Percentiles rank a stretch among this genome's conserved stretches.
Evolutionary conservation across 2,888 invertebrate genomes (phyloP).

Genomic region (Julus scanicus): DNA sequence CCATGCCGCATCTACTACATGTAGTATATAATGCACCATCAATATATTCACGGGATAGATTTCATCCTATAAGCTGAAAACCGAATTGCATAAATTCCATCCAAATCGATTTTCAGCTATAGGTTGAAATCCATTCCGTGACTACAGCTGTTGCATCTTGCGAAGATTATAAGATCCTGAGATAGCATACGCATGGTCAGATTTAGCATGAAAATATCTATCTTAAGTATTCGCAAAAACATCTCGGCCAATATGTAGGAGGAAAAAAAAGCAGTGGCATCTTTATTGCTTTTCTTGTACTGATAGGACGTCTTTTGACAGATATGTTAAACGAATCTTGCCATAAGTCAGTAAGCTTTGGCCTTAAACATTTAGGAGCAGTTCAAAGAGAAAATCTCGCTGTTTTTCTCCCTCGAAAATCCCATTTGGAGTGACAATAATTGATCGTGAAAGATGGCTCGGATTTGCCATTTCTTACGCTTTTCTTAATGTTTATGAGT

Average conservation of each 20-base stretch:
- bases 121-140: too few relatives aligned
- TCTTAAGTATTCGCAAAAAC: background rate
- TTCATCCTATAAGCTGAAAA: too few relatives aligned
- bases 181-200: too few relatives aligned
- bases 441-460: conserved; percentile 19
- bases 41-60: too few relatives aligned
- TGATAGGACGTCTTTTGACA: conserved; percentile 11
- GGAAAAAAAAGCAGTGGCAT: background rate
- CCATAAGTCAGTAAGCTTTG: conserved; percentile 20
- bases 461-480: conserved; percentile 26
- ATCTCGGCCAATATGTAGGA: background rate
- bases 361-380: conserved; percentile 4
- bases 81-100: too few relatives aligned
- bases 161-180: too few relatives aligned
- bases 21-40: too few relatives aligned
- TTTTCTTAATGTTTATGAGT: conserved; percentile 27
- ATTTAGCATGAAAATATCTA: too few relatives aligned
- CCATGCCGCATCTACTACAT: too few relatives aligned
- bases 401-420: background rate
- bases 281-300: conserved; percentile 15
- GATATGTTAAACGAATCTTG: background rate
- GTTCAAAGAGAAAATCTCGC: conserved; percentile 15
- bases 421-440: conserved; percentile 33
- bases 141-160: too few relatives aligned
- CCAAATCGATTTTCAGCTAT: too few relatives aligned